Conservation (phyloP, 2,113 vertebrate species). For the Sinocyclocheilus rhinocerous region DNA sequence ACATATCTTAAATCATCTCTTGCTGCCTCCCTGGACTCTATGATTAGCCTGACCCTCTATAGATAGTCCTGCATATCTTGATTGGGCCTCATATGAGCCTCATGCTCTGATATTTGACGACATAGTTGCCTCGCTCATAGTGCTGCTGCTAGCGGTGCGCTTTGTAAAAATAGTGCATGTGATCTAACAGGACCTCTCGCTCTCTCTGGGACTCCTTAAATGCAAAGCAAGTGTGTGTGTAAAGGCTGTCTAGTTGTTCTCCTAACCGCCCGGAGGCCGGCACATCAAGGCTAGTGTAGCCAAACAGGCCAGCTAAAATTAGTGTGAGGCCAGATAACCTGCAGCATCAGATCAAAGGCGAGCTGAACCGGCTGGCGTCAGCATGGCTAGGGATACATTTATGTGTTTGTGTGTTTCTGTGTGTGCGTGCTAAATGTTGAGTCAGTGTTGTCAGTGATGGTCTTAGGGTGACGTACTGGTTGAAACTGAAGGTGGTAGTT, state of each 20-base stretch:
- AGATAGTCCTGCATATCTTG: constrained; percentile 31
- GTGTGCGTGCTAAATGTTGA: not conserved
- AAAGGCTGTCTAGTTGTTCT: constrained; percentile 2
- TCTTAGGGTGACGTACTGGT: no score
- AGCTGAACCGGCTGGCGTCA: constrained; percentile 27
- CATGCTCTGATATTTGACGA: constrained; percentile 47
- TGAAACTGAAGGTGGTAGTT: no score
- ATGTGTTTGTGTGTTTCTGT: constrained; percentile 28
- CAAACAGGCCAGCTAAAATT: constrained; percentile 49
- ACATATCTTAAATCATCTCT: constrained; percentile 18
- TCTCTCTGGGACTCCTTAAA: constrained; percentile 11
- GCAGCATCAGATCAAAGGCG: constrained; percentile 39
- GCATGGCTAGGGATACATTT: constrained; percentile 19
- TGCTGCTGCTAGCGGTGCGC: constrained; percentile 15
- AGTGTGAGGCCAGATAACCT: constrained; percentile 49
- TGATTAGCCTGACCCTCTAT: constrained; percentile 36
- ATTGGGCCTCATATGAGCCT: constrained; percentile 22
- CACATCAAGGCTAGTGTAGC: constrained; percentile 45
- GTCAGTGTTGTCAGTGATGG: not conserved
- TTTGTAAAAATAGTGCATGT: constrained; percentile 53
- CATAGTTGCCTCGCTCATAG: constrained; percentile 22
- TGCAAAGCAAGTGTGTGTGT: constrained; percentile 2
- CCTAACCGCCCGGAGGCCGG: not conserved
- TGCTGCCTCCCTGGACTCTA: not conserved
- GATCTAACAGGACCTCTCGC: constrained; percentile 34